Base-by-base conservation (phyloP, 2,888 invertebrate genomes). In the Nematopogon swammerdamellus region DNA sequence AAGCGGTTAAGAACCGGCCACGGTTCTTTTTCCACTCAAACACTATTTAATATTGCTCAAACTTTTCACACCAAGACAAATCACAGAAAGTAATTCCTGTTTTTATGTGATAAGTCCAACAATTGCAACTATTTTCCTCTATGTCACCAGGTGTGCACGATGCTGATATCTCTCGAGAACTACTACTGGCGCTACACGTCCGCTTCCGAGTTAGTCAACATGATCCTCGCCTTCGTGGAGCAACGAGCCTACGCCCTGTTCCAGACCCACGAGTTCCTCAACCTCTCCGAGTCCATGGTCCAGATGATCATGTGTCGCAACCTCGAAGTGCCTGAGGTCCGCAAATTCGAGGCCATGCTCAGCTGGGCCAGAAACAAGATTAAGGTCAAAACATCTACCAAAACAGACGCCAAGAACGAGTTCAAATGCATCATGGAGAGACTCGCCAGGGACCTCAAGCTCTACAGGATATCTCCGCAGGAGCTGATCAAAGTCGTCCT, bases 151-250 rank as follows among this genome's bases (percentile, higher is more conserved):
- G 87, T 88, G n/a, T 95, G 95, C 72, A 87, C 88, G 56, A 95
- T 95, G 95, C 82, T 95, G 50, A 91, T 91, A 69, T 91, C 92
- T 44, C 75, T 95, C 65, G 95, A 95, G 70, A 95, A 95, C 69
- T 95, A 95, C 72, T 95, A 93, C 70, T 95, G 95, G 95, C 85
- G 95, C 55, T 95, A 95, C 70, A 94, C 93, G 30, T 95, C 95
- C 51, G 95, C 95, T 46, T 92, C 93, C 19, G 95, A 95, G 70
- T 79, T 95, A 62, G 94, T 95, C 56, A 95, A 95, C 73, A 95
- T 95, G 92, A 95, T 95, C 60, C 80, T 95, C 53, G 90, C 92
- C 18, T 95, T 92, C 70, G 89, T 92, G 47, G 95, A 95, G 69
- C 91, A 92, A 53, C 83, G 92, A 61, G 92, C 94, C 8, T 89